Conservation (phyloP, 2,113 vertebrate genomes). For the Nymphicus hollandicus region DNA sequence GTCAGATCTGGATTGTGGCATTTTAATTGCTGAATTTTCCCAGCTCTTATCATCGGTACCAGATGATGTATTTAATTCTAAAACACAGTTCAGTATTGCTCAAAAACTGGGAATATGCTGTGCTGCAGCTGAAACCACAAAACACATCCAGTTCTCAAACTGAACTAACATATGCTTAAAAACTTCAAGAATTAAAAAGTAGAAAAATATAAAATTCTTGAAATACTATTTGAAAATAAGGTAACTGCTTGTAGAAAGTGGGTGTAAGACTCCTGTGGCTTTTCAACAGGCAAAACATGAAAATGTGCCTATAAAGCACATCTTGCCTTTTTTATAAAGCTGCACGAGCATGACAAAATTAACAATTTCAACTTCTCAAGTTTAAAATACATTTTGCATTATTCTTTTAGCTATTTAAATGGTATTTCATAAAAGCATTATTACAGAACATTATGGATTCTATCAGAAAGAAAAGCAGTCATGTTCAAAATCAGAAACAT, state of each 20-base stretch:
- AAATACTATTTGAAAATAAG: not conserved
- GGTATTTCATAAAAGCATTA: not conserved
- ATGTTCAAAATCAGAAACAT: not conserved
- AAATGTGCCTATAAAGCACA: not conserved
- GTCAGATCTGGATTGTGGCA: not conserved
- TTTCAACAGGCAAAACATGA: not conserved
- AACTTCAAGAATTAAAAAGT: not conserved
- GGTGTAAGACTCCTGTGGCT: not conserved
- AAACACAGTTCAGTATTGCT: not conserved
- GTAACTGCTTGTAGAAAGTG: not conserved
- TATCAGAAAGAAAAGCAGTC: not conserved
- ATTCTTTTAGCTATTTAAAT: not conserved
- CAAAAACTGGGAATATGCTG: not conserved
- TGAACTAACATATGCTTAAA: not conserved
- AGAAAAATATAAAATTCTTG: not conserved
- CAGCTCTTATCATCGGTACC: not conserved
- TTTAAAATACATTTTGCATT: not conserved
- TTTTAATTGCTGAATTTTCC: not conserved
- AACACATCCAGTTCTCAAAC: not conserved
- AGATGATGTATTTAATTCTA: not conserved
- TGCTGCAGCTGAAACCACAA: not conserved
- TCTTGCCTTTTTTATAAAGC: not conserved
- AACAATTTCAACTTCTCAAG: not conserved
- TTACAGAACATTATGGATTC: not conserved
- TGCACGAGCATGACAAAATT: not conserved